phyloP scores from a whole-genome alignment of 2,797 vertebrate species.

The Halcyon badia region DNA sequence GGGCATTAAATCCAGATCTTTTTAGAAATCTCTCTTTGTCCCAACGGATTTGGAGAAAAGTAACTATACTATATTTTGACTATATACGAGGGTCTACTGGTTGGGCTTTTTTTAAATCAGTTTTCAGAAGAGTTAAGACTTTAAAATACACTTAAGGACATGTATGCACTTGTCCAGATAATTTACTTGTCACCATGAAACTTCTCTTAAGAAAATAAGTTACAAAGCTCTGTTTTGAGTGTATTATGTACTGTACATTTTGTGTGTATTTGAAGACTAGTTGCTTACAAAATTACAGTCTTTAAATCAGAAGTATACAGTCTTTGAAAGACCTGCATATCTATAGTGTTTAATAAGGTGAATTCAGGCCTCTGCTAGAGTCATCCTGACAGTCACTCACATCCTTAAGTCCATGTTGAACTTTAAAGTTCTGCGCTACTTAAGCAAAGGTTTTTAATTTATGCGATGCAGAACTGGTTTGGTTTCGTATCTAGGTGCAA shows the following conservation, averaged over 20 bases:
- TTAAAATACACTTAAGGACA: neutral
- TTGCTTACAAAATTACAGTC: neutral
- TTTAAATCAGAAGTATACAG: neutral
- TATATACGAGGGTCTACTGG: accelerated
- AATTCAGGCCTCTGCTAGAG: neutral
- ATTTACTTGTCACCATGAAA: neutral
- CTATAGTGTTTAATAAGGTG: neutral
- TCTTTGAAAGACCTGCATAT: neutral
- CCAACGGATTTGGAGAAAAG: neutral
- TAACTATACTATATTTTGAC: neutral
- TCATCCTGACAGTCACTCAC: neutral
- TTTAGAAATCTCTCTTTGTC: neutral
- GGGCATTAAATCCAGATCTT: neutral
- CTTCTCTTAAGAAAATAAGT: neutral
- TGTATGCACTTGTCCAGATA: neutral
- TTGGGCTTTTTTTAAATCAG: neutral
- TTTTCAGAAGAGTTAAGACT: neutral
- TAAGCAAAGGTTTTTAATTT: neutral
- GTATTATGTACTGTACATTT: neutral
- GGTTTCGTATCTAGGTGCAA: neutral
- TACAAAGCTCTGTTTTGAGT: neutral
- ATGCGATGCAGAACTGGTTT: neutral
- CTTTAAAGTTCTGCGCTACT: neutral
- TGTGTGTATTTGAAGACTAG: neutral
- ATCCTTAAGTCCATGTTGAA: neutral